Evolutionary conservation across 2,888 invertebrate species (phyloP), one percentile per base, ranked within the genome.

Genomic region (Timema podura): DNA sequence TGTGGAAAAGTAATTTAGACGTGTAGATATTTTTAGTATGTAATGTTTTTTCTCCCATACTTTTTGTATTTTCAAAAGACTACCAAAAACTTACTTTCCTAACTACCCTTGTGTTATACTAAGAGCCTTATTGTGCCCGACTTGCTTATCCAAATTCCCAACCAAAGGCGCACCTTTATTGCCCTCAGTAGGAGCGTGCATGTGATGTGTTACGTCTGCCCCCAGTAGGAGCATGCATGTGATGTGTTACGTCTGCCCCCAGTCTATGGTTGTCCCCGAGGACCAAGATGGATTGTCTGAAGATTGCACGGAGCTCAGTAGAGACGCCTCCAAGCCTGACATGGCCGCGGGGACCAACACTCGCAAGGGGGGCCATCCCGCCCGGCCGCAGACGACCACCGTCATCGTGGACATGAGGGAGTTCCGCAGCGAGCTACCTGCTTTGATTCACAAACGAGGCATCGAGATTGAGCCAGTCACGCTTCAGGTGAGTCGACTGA

Each of bases 321-420:
- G 82, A 65, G 81, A 81, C 74, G 76, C 79, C 16, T 78, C 77
- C 11, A 78, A 78, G 74, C 79, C 81, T 9, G 79, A 77, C 72
- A 78, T 80, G 71, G 78, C 77, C 2, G 79, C 79, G 48, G 68
- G 66, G 13, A 48, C 54, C 66, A 89, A 85, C 80, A 91, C 89
- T 5, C 84, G 89, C 71, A 89, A 89, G 85, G 93, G 87, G 75
- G 92, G 87, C 79, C 46, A 54, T 13, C 68, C 70, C 30, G 75
- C 71, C 73, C 74, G 45, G 76, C 75, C 74, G 74, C 81, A 79
- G 73, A 82, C 81, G 76, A 85, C 85, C 5, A 83, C 85, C 76
- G 83, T 93, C 46, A 88, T 99, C 75, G 97, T 99, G 13, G 99
- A 99, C 81, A 95, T 98, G 91, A 86, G 99, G 75, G 99, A 99